These are phyloP conservation scores for Bombyx mandarina DNA, from an alignment of 1,140 invertebrate genomes.

Conservation along the genomic window DNA sequence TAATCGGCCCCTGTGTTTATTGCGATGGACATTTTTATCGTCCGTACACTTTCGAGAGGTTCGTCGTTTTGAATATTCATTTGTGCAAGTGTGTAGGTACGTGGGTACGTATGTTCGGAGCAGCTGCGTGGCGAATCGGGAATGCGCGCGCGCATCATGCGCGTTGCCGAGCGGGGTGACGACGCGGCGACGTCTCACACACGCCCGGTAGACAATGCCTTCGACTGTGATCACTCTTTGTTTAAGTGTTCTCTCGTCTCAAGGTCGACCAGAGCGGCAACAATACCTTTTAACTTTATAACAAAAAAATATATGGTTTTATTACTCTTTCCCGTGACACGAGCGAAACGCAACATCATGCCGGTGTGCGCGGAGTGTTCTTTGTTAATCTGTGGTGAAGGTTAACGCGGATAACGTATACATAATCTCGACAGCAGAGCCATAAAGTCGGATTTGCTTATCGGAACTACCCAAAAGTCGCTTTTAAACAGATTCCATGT, in stretches of 20 bases:
- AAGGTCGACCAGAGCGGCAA: conserved; percentile 25
- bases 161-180: conserved; percentile 18
- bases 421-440: too few species aligned
- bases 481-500: too few species aligned
- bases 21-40: conserved; percentile 18
- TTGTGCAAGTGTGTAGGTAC: conserved; percentile 16
- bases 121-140: conserved; percentile 39
- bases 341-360: not conserved
- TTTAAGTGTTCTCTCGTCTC: conserved; percentile 30
- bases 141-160: conserved; percentile 53
- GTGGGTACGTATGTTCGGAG: not conserved
- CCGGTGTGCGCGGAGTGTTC: too few species aligned
- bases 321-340: not conserved
- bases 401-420: too few species aligned
- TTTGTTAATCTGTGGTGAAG: too few species aligned
- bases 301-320: not conserved
- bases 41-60: conserved; percentile 18
- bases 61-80: conserved; percentile 24
- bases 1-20: conserved; percentile 24
- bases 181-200: conserved; percentile 29
- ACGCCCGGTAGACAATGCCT: conserved; percentile 13
- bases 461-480: too few species aligned
- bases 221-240: conserved; percentile 28
- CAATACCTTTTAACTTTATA: conserved; percentile 5
- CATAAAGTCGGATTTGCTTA: too few species aligned